Evolutionary conservation across 2,888 invertebrate species (phyloP).

Genomic region (Corythucha ciliata): DNA sequence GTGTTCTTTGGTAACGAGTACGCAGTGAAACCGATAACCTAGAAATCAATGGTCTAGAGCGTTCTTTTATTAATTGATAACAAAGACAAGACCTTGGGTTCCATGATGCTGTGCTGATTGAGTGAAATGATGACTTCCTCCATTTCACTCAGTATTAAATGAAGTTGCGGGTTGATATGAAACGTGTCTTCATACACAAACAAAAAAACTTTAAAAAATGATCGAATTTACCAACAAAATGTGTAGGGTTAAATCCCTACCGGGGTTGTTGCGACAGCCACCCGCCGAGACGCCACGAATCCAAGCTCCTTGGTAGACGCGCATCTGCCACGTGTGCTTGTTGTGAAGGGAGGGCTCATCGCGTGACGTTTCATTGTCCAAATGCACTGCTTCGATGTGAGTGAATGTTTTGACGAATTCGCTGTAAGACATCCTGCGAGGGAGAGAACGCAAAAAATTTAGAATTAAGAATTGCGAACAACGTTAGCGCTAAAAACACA

Average conservation of each 20-base stretch:
- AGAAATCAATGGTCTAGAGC: constrained; percentile 18
- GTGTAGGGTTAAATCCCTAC: constrained; percentile 40
- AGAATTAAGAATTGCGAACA: neutral
- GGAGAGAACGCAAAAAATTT: constrained; percentile 13
- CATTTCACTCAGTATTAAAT: constrained; percentile 66
- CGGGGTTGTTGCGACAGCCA: constrained; percentile 77
- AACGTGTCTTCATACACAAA: constrained; percentile 59
- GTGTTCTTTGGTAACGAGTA: constrained; percentile 62
- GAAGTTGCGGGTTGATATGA: constrained; percentile 85
- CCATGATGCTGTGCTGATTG: constrained; percentile 83
- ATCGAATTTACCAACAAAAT: neutral
- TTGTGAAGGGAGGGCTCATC: constrained; percentile 71
- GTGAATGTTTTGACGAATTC: constrained; percentile 76
- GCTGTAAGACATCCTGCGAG: constrained; percentile 63
- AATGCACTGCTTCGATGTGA: constrained; percentile 71
- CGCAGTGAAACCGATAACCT: constrained; percentile 76
- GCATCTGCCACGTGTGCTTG: constrained; percentile 78
- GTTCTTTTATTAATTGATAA: too few relatives aligned
- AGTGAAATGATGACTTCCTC: constrained; percentile 76
- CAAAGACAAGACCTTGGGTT: constrained; percentile 62
- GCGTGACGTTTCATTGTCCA: constrained; percentile 76
- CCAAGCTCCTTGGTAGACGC: constrained; percentile 79
- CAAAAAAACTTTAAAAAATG: neutral
- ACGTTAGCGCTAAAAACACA: neutral
- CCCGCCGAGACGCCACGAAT: constrained; percentile 79